phyloP scores from a whole-genome alignment of 1,140 invertebrate genomes.

The Aphelinus atriplicis region DNA sequence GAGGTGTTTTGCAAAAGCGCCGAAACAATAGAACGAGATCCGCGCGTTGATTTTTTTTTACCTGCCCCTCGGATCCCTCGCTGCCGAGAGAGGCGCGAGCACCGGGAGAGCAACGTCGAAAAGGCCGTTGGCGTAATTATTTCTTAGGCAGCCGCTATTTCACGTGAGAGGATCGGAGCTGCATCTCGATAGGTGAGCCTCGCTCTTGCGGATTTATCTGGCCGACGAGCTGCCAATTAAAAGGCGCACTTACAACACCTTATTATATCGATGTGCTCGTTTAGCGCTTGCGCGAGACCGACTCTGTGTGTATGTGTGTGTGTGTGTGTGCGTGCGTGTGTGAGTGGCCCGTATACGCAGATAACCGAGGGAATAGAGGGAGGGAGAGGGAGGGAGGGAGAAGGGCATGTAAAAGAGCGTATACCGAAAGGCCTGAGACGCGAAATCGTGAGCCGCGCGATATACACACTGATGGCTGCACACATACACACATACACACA shows the following conservation, averaged over 20 bases:
- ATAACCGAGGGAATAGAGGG: conserved; percentile 8
- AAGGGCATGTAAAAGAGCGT: background rate
- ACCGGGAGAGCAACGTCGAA: too few species aligned
- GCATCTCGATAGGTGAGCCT: conserved; percentile 6
- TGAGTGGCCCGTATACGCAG: conserved; percentile 17
- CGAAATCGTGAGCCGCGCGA: conserved; percentile 23
- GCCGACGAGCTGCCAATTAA: conserved; percentile 47
- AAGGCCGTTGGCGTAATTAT: too few species aligned
- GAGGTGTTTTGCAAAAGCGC: conserved; percentile 17
- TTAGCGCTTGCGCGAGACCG: conserved; percentile 26
- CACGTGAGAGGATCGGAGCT: background rate
- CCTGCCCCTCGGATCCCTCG: background rate
- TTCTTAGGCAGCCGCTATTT: too few species aligned
- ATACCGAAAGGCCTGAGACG: conserved; percentile 6
- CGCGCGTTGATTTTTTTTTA: background rate
- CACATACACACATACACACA: too few species aligned
- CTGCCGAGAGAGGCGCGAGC: conserved; percentile 8
- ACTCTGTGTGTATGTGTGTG: too few species aligned
- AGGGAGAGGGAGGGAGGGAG: conserved; percentile 10
- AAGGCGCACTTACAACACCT: conserved; percentile 50
- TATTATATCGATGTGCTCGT: conserved; percentile 48
- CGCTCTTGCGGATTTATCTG: conserved; percentile 43
- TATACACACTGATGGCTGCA: too few species aligned
- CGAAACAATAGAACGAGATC: conserved; percentile 32
- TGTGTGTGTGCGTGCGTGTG: background rate